Conservation (phyloP, 2,888 invertebrate species). For the Hecatera dysodea region DNA sequence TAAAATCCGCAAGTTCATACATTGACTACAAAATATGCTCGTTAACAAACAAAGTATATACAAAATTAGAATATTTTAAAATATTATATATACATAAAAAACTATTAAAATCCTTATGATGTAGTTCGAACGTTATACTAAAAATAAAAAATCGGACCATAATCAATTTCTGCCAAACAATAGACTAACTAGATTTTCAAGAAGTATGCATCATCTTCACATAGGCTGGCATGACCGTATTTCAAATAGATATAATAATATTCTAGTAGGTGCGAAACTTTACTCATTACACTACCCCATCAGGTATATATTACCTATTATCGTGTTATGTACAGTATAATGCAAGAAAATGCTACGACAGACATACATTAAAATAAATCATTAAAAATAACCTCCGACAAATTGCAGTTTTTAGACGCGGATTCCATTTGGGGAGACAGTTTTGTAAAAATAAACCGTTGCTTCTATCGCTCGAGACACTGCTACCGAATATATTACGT, state of each 20-base stretch:
- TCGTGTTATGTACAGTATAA: constrained; percentile 50
- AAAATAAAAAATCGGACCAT: constrained; percentile 63
- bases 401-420: constrained; percentile 18
- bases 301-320: constrained; percentile 45
- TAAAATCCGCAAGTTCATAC: constrained; percentile 48
- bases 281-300: constrained; percentile 57
- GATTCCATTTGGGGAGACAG: neutral
- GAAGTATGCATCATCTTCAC: constrained; percentile 15
- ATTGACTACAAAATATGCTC: constrained; percentile 64
- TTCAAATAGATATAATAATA: constrained; percentile 28
- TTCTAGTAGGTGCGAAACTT: constrained; percentile 52
- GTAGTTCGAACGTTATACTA: constrained; percentile 67
- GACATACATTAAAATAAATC: constrained; percentile 46
- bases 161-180: constrained; percentile 53
- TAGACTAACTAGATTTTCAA: constrained; percentile 48
- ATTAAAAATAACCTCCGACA: constrained; percentile 43
- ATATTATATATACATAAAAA: constrained; percentile 72
- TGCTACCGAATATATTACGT: neutral
- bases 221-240: neutral
- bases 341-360: constrained; percentile 44
- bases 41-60: constrained; percentile 69
- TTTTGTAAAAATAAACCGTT: neutral
- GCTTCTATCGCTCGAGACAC: neutral
- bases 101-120: constrained; percentile 72
- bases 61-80: constrained; percentile 69